Conservation (phyloP, 2,113 vertebrate genomes). For the Crocuta crocuta region DNA sequence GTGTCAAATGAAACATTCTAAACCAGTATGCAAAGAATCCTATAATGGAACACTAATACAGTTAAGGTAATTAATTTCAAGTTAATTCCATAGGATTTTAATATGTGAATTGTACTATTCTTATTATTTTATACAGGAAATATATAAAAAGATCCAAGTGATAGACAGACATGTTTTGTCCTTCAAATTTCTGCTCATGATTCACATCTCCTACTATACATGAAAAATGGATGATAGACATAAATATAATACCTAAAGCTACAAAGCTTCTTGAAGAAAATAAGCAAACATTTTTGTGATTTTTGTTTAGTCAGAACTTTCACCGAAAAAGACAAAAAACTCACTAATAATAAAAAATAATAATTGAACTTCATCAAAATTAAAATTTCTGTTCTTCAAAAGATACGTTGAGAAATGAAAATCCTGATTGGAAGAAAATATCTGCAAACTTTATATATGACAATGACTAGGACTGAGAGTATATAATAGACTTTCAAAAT, state of each 20-base stretch:
- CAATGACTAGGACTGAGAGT: background rate
- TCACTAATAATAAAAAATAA: background rate
- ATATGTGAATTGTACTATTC: background rate
- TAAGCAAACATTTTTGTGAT: background rate
- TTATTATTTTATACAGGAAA: background rate
- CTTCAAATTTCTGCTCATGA: background rate
- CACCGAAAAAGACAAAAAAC: background rate
- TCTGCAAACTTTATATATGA: background rate
- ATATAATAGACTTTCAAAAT: background rate
- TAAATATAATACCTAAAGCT: background rate
- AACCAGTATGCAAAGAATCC: background rate
- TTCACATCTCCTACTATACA: background rate
- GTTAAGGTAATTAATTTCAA: conserved; percentile 11
- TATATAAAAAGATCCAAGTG: background rate
- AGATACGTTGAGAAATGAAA: background rate
- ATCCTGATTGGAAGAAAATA: background rate
- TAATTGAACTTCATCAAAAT: background rate
- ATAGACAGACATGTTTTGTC: background rate
- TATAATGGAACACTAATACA: background rate
- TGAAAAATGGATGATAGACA: background rate
- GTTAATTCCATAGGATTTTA: background rate
- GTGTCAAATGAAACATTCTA: background rate
- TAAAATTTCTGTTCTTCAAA: background rate
- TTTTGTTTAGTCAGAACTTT: background rate
- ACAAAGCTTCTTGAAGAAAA: background rate